Evolutionary conservation across 2,888 invertebrate species (phyloP).

Genomic region (Eupithecia dodoneata): DNA sequence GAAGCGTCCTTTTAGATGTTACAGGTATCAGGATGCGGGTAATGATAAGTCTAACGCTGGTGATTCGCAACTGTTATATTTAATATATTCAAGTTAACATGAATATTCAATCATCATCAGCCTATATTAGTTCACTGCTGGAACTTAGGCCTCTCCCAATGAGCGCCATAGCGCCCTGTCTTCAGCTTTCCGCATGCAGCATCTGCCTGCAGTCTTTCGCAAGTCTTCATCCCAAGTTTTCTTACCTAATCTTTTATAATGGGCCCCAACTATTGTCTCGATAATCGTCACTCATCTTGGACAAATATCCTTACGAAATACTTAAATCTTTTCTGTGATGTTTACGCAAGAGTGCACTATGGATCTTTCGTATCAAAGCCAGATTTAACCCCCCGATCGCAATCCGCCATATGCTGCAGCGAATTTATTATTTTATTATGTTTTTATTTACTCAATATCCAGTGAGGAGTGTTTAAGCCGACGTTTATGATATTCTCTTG

Average conservation of each 20-base stretch:
- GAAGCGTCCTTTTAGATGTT: no score
- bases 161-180: no score
- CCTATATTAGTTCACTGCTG: no score
- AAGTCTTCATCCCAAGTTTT: no score
- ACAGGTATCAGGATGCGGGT: no score
- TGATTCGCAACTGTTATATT: no score
- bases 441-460: slow-evolving; percentile 81
- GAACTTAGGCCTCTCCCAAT: no score
- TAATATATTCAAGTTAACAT: no score
- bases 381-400: slow-evolving; percentile 39
- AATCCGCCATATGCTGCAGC: slow-evolving; percentile 75
- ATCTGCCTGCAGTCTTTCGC: no score
- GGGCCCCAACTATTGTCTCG: neutral
- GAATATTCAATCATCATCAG: no score
- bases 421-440: slow-evolving; percentile 83
- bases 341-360: slow-evolving; percentile 12
- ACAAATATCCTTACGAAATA: neutral
- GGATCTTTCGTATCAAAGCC: slow-evolving; percentile 14
- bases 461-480: slow-evolving; percentile 82
- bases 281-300: neutral
- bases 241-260: neutral
- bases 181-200: no score
- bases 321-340: neutral
- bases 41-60: no score
- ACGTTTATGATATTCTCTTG: slow-evolving; percentile 83